A percentile compares a stretch with the other conserved stretches of the same genome.
Conservation (phyloP, 2,797 vertebrate genomes). For the Enteromius treurensis region DNA sequence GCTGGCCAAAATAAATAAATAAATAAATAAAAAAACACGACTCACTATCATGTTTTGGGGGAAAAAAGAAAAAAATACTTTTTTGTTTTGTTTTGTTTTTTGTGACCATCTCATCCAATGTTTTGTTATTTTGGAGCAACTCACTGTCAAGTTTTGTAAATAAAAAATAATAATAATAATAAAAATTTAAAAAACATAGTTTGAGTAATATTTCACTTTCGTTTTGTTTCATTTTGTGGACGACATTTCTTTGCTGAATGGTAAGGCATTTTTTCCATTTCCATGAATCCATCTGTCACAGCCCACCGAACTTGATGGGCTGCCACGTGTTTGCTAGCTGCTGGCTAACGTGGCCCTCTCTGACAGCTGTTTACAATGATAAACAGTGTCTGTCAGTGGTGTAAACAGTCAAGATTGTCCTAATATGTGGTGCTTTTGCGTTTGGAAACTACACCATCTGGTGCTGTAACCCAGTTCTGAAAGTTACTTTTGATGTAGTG, state of each 20-base stretch:
- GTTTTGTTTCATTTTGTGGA: neutral
- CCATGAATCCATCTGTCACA: constrained; percentile 24
- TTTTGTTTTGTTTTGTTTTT: too few relatives aligned
- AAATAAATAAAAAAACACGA: too few relatives aligned
- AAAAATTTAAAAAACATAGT: neutral
- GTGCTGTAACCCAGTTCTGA: constrained; percentile 60
- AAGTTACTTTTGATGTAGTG: constrained; percentile 28
- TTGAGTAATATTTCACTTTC: neutral
- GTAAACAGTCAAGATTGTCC: constrained; percentile 58
- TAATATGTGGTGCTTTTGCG: constrained; percentile 67
- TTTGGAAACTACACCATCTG: constrained; percentile 65
- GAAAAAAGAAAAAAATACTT: too few relatives aligned
- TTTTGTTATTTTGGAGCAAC: neutral
- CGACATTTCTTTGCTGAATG: neutral
- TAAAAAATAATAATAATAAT: too few relatives aligned
- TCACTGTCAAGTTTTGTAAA: neutral
- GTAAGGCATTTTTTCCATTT: neutral
- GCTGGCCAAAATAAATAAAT: too few relatives aligned
- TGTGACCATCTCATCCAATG: neutral
- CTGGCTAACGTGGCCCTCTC: constrained; percentile 15
- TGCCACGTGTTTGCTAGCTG: constrained; percentile 19
- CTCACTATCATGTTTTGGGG: too few relatives aligned
- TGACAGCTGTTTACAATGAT: constrained; percentile 63
- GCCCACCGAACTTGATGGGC: constrained; percentile 7
- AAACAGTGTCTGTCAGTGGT: constrained; percentile 54